Conservation (phyloP, 2,888 invertebrate genomes). For the Macrosoma leucophasiata region DNA sequence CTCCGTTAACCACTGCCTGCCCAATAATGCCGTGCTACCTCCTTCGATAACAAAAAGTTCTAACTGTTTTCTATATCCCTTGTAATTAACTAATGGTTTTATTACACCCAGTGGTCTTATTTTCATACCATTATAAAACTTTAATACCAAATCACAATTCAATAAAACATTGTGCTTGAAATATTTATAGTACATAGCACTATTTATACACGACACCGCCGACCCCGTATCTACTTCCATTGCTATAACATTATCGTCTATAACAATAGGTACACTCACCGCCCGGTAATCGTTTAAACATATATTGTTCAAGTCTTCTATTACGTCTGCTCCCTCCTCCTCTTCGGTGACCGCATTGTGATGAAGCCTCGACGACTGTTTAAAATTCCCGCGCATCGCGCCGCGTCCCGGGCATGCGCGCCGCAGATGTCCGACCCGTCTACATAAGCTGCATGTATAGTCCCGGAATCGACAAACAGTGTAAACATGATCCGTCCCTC, state of each 20-base stretch:
- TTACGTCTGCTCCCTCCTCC: no score
- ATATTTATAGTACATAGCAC: slow-evolving; percentile 18
- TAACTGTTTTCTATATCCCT: slow-evolving; percentile 8
- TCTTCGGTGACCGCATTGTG: no score
- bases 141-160: slow-evolving; percentile 7
- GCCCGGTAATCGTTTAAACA: slow-evolving; percentile 15
- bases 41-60: slow-evolving; percentile 22
- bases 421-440: neutral
- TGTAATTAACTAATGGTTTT: slow-evolving; percentile 12
- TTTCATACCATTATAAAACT: slow-evolving; percentile 22
- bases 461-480: neutral
- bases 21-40: slow-evolving; percentile 21
- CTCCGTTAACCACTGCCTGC: slow-evolving; percentile 23
- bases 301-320: slow-evolving; percentile 3
- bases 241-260: slow-evolving; percentile 13
- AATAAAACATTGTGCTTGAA: slow-evolving; percentile 15
- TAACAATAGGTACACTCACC: slow-evolving; percentile 19
- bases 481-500: neutral
- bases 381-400: neutral
- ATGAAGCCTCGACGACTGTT: no score
- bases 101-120: slow-evolving; percentile 21
- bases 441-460: neutral
- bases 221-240: slow-evolving; percentile 31
- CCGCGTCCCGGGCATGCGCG: neutral
- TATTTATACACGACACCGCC: slow-evolving; percentile 27